Evolutionary conservation across 2,888 invertebrate genomes (phyloP), one percentile per base, ranked within the genome.

Genomic region (Eupithecia tripunctaria): DNA sequence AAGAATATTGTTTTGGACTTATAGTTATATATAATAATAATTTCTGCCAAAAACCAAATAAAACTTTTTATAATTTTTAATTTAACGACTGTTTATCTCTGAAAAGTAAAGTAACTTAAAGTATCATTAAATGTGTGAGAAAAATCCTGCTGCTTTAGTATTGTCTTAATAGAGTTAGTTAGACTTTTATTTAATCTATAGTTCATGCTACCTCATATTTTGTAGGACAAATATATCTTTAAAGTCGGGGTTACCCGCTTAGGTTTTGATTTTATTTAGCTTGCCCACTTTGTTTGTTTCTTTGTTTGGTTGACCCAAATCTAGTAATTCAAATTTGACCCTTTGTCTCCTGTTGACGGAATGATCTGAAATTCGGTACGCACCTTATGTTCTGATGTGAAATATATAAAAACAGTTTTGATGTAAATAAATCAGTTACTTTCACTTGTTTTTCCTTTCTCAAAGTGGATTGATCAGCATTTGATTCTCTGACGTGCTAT

Each of bases 401-500:
- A n/a, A n/a, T n/a, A n/a, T n/a, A n/a, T n/a, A n/a, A n/a, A n/a
- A n/a, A n/a, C n/a, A n/a, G n/a, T n/a, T n/a, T n/a, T n/a, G n/a
- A n/a, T n/a, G n/a, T n/a, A n/a, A n/a, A n/a, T n/a, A n/a, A n/a
- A n/a, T n/a, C n/a, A n/a, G n/a, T n/a, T n/a, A n/a, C n/a, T n/a
- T n/a, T n/a, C n/a, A n/a, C 8, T 29, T 60, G 12, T 60, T 25
- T 32, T 62, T n/a, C 0, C 29, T 62, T 18, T n/a, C n/a, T 63
- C 18, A 32, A n/a, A 63, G 15, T 21, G 12, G 25, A 38, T 41
- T 64, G 3, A 38, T 63, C 29, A 63, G 62, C 21, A 32, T n/a
- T 10, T 10, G n/a, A 4, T 14, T 64, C 21, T 64, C 64, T 25
- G 32, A 67, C 67, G 67, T 65, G 32, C 72, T 62, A 84, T 86